These are phyloP conservation scores for Myripristis murdjan DNA, from an alignment of 2,797 vertebrate genomes.

Conservation along the genomic window DNA sequence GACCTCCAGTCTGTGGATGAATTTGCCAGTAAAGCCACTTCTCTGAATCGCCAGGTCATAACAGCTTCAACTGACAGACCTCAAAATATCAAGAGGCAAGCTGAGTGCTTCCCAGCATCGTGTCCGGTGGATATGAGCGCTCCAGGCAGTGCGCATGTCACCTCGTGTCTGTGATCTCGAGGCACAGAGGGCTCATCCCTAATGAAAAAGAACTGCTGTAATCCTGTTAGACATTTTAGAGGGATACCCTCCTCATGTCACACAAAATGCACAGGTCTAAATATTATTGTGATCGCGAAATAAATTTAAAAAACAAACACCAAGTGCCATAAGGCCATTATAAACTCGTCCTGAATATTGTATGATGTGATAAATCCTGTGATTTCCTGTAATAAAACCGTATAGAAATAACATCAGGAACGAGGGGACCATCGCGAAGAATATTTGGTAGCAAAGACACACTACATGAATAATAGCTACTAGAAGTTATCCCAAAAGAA, in stretches of 20 bases:
- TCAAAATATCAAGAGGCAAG: slow-evolving; percentile 29
- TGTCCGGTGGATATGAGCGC: slow-evolving; percentile 53
- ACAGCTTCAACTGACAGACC: slow-evolving; percentile 27
- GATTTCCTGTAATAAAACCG: too few relatives aligned
- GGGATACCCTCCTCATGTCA: background rate
- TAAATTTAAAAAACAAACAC: too few relatives aligned
- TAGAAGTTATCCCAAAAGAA: too few relatives aligned
- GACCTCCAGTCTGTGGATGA: slow-evolving; percentile 23
- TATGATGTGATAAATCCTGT: too few relatives aligned
- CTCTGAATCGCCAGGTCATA: slow-evolving; percentile 45
- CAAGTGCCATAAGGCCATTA: too few relatives aligned
- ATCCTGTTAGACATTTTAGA: slow-evolving; percentile 46
- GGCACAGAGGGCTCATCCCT: slow-evolving; percentile 66
- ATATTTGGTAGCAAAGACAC: too few relatives aligned
- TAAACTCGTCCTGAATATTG: too few relatives aligned
- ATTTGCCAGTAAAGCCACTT: slow-evolving; percentile 12
- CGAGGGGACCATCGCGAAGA: too few relatives aligned
- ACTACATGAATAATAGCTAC: too few relatives aligned
- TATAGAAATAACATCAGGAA: too few relatives aligned
- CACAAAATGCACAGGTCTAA: too few relatives aligned
- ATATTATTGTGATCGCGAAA: too few relatives aligned
- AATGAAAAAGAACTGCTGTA: slow-evolving; percentile 33
- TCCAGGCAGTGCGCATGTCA: slow-evolving; percentile 77
- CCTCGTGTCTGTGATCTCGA: slow-evolving; percentile 67
- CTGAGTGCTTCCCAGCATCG: slow-evolving; percentile 37